Conservation (phyloP, 2,797 vertebrate genomes). For the Brotula barbata region DNA sequence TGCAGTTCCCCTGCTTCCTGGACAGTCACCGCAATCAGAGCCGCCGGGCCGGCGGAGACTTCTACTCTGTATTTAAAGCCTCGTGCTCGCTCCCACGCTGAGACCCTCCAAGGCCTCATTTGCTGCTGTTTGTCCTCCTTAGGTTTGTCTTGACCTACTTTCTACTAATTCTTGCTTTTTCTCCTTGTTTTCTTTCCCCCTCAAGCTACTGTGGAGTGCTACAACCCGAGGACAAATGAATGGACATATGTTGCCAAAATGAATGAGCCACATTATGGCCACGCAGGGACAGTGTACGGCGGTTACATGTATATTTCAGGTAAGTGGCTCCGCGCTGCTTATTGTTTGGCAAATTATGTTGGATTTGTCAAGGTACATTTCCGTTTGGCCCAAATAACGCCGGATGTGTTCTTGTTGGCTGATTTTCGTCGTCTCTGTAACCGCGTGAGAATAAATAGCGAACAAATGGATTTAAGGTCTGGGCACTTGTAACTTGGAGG, state of each 20-base stretch:
- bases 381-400: not conserved
- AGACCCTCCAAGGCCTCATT: conserved; percentile 76
- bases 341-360: no score
- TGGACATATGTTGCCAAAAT: conserved; percentile 99
- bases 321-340: conserved; percentile 62
- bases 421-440: no score
- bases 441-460: not conserved
- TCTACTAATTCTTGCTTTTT: conserved; percentile 58
- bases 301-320: conserved; percentile 99
- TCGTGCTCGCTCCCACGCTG: conserved; percentile 65
- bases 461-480: conserved; percentile 18
- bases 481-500: conserved; percentile 10
- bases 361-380: no score
- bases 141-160: conserved; percentile 75
- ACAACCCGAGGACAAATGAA: conserved; percentile 97
- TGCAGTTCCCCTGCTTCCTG: conserved; percentile 43
- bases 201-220: conserved; percentile 97
- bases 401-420: no score
- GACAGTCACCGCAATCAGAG: conserved; percentile 28
- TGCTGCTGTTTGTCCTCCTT: conserved; percentile 76
- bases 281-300: conserved; percentile 96
- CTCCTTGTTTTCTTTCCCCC: conserved; percentile 22
- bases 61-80: conserved; percentile 68
- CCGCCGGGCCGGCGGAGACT: conserved; percentile 45
- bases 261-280: conserved; percentile 97